Evolutionary conservation across 2,113 vertebrate species (phyloP).

Genomic region (Cottus gobio): DNA sequence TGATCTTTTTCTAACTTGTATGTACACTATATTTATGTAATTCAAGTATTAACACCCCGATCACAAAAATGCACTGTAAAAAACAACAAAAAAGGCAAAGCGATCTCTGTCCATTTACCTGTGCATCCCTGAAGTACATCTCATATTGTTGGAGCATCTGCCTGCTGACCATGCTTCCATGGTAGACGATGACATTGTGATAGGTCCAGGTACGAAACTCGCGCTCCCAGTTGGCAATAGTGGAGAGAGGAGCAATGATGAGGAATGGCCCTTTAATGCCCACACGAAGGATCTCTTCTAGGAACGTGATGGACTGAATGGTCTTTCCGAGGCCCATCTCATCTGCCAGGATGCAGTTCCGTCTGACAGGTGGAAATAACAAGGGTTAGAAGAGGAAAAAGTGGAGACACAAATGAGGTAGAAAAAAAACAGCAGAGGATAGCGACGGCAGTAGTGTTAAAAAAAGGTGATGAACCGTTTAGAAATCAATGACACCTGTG

Average conservation of each 20-base stretch:
- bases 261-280: slow-evolving; percentile 95
- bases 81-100: background rate
- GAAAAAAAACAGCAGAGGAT: background rate
- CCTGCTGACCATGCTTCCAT: slow-evolving; percentile 96
- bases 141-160: slow-evolving; percentile 99
- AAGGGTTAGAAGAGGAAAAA: background rate
- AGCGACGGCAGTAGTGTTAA: no score
- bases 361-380: slow-evolving; percentile 75
- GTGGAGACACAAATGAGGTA: background rate
- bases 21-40: background rate
- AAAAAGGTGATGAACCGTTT: background rate
- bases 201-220: slow-evolving; percentile 97
- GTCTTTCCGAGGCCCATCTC: slow-evolving; percentile 99
- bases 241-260: slow-evolving; percentile 97
- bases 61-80: background rate
- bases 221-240: slow-evolving; percentile 98
- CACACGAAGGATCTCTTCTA: slow-evolving; percentile 91
- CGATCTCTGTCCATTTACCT: slow-evolving; percentile 81
- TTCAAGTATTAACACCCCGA: background rate
- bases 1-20: background rate
- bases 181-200: slow-evolving; percentile 97
- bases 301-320: slow-evolving; percentile 98
- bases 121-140: slow-evolving; percentile 97
- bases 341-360: slow-evolving; percentile 98
- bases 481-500: background rate